These are phyloP conservation scores for Siniperca scherzeri DNA, from an alignment of 2,797 vertebrate species.

Conservation along the genomic window DNA sequence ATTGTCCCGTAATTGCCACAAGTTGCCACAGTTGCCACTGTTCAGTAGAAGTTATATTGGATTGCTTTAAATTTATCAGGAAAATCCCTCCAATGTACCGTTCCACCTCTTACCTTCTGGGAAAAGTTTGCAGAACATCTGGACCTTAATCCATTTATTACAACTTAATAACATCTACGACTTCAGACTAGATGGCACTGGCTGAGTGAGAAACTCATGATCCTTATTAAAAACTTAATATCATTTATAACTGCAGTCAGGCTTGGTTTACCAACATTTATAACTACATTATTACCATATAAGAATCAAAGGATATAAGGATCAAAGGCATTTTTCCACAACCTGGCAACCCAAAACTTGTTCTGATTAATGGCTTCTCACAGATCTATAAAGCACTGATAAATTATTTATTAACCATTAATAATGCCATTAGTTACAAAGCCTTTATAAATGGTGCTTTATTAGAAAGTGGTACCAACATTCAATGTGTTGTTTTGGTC, in stretches of 20 bases:
- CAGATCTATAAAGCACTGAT: neutral
- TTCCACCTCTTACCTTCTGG: neutral
- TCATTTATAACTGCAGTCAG: neutral
- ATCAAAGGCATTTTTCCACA: neutral
- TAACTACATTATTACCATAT: neutral
- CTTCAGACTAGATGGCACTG: neutral
- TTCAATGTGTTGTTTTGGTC: neutral
- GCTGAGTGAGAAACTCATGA: neutral
- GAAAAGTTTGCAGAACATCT: neutral
- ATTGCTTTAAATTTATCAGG: neutral
- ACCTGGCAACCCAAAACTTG: neutral
- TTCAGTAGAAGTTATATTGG: neutral
- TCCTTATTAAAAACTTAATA: neutral
- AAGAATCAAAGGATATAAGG: neutral
- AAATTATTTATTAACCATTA: neutral
- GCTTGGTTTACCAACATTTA: neutral
- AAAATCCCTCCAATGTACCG: neutral
- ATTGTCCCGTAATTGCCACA: neutral
- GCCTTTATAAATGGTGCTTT: neutral
- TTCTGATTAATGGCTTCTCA: neutral
- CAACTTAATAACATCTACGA: no score
- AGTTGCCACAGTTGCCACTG: neutral
- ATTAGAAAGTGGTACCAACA: neutral
- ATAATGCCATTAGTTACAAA: neutral
- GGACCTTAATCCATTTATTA: neutral